Conservation (phyloP, 2,113 vertebrate genomes). For the Saimiri boliviensis region DNA sequence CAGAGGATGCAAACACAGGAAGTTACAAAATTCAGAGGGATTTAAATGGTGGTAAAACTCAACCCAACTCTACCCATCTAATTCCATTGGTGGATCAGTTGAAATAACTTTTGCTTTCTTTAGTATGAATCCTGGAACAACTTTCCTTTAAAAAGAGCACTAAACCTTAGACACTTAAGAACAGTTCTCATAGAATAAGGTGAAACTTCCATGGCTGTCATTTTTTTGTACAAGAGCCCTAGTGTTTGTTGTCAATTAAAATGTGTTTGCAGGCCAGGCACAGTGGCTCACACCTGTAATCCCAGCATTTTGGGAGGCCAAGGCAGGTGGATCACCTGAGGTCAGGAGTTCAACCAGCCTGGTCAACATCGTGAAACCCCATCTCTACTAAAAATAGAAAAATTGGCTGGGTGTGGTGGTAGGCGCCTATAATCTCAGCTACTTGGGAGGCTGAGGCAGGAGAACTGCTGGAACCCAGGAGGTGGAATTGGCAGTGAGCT, state of each 20-base stretch:
- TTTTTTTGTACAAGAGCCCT: slow-evolving; percentile 44
- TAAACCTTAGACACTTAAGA: background rate
- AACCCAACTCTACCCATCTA: background rate
- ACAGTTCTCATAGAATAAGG: background rate
- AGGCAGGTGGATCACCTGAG: no score
- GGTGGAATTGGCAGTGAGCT: no score
- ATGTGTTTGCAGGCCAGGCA: no score
- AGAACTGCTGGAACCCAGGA: no score
- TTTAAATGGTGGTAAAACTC: background rate
- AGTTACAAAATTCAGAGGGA: background rate
- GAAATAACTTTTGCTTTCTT: slow-evolving; percentile 9
- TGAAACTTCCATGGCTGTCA: background rate
- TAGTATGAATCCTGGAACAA: background rate
- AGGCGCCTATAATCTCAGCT: no score
- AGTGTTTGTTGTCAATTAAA: background rate
- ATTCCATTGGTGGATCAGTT: background rate
- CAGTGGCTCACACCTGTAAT: no score
- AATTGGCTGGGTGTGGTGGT: no score
- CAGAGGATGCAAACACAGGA: background rate
- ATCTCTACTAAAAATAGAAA: no score
- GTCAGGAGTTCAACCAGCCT: no score
- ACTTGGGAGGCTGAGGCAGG: no score
- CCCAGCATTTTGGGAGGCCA: no score
- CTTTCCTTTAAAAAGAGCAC: background rate
- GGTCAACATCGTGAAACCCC: no score